Base-by-base conservation (phyloP, 2,113 vertebrate species). In the Strix aluco region DNA sequence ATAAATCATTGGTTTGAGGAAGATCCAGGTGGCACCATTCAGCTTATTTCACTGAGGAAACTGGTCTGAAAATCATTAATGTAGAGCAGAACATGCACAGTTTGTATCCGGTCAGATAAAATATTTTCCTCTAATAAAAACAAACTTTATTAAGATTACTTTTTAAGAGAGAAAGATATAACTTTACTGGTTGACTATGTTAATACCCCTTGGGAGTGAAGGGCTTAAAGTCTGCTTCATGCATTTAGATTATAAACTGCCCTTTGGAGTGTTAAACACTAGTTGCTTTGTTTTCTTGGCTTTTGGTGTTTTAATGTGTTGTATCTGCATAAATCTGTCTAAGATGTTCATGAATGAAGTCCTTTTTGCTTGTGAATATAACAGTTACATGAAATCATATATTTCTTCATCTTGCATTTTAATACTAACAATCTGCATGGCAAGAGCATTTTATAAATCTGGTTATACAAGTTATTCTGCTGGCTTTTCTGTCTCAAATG, bases 401-500 rank as follows among this genome's bases (percentile, higher is more conserved):
- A 58, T 84, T 85, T 71, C 67, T 80, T 34, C 46, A 49, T 75
- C 23, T 86, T 73, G n/a, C 61, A 46, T 94, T 87, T 79, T 87
- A 57, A 71, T 69, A 63, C 61, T 89, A 96, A 73, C 8, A 3
- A 71, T 72, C 81, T 91, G 70, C 95, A 72, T 97, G 74, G 66
- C 96, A 87, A 94, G 55, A 95, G 86, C 86, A 44, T 92, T 86
- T 85, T 84, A 72, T 79, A 73, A 57, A 94, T 49, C 46, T 84
- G 47, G 14, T 84, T 92, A 34, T 91, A 73, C 49, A 73, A 95
- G 40, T 94, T 86, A 61, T 79, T 93, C 86, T 72, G 66, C 91
- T 96, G 85, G 74, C 95, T 98, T 98, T 94, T 94, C 58, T 97
- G 62, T 97, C 94, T 94, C 87, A 96, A 82, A 96, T 86, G 65